phyloP scores from a whole-genome alignment of 2,797 vertebrate genomes.

The Poecilia velifera region DNA sequence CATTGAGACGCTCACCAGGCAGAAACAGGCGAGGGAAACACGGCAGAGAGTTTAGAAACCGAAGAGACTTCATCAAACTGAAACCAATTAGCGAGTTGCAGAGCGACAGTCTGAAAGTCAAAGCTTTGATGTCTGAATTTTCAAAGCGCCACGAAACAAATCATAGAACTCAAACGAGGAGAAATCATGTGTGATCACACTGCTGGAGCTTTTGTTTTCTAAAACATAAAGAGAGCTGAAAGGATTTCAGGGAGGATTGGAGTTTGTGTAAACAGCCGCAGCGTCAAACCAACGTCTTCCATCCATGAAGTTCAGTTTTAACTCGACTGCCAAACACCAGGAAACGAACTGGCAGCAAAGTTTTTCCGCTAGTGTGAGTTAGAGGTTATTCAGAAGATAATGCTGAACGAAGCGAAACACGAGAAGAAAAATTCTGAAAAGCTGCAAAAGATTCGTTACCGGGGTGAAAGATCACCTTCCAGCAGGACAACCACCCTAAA shows the following conservation, averaged over 20 bases:
- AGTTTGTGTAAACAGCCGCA: neutral
- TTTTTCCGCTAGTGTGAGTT: too few species aligned
- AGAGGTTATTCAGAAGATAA: too few species aligned
- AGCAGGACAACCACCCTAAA: neutral
- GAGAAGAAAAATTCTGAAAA: neutral
- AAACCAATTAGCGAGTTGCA: slow-evolving; percentile 17
- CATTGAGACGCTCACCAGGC: neutral
- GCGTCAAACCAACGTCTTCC: neutral
- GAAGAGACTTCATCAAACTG: neutral
- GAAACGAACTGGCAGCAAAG: neutral
- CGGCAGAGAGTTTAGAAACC: neutral
- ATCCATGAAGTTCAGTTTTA: neutral
- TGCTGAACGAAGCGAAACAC: too few species aligned
- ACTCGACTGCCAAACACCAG: neutral
- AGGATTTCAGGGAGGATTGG: neutral
- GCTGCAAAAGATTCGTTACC: neutral
- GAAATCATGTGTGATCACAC: slow-evolving; percentile 1
- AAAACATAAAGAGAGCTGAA: neutral
- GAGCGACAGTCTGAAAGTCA: neutral
- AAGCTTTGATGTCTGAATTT: slow-evolving; percentile 24
- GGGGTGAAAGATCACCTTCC: neutral
- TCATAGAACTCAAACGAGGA: slow-evolving; percentile 3
- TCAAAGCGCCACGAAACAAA: neutral
- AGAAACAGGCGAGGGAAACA: neutral
- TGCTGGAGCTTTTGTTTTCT: slow-evolving; percentile 5